Percentiles rank a stretch among this genome's conserved stretches.
Evolutionary conservation across 2,797 vertebrate genomes (phyloP).

Genomic region (Halcyon smyrnensis): DNA sequence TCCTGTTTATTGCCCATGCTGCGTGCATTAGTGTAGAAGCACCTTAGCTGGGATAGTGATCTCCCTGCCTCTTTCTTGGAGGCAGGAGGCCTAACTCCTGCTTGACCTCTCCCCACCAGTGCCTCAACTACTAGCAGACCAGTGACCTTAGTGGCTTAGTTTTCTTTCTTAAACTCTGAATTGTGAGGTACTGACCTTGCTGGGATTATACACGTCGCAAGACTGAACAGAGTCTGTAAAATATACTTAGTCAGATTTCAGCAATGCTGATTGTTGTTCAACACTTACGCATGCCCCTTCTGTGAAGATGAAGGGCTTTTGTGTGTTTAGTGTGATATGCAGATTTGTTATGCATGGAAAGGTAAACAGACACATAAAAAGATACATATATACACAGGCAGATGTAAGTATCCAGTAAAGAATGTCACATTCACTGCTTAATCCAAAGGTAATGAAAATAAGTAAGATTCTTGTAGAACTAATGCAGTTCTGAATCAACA

Average conservation of each 20-base stretch:
- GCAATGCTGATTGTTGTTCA: neutral
- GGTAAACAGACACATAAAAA: neutral
- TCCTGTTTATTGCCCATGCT: too few relatives aligned
- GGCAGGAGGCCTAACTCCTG: too few relatives aligned
- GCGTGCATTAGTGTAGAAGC: too few relatives aligned
- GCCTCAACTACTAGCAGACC: too few relatives aligned
- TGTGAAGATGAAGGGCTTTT: neutral
- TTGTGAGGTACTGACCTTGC: neutral
- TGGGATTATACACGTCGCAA: neutral
- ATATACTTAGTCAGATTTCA: neutral
- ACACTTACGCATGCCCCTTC: neutral
- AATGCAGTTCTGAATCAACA: neutral
- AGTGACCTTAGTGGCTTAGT: neutral
- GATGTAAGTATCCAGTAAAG: neutral
- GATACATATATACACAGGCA: accelerated
- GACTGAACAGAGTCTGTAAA: neutral
- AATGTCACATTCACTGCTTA: neutral
- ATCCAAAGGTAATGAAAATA: neutral
- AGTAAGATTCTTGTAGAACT: neutral
- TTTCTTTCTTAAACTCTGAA: neutral
- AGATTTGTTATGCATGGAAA: neutral
- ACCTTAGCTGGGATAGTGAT: too few relatives aligned
- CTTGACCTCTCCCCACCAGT: too few relatives aligned
- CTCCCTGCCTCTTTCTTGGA: too few relatives aligned
- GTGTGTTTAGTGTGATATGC: neutral